Percentiles rank a stretch among this genome's conserved stretches.
Conservation (phyloP, 2,797 vertebrate species). For the Oreortyx pictus region DNA sequence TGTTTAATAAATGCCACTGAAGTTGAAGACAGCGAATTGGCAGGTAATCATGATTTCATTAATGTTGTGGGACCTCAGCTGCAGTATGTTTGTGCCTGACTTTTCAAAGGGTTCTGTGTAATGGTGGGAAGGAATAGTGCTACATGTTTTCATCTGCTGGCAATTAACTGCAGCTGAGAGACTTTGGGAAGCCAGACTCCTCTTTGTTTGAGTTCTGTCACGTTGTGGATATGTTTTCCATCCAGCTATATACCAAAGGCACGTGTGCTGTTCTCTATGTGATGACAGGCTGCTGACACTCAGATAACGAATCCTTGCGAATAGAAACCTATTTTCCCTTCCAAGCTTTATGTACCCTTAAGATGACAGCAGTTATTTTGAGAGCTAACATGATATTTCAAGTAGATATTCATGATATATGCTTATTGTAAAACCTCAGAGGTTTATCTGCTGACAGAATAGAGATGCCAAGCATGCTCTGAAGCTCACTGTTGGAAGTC, state of each 20-base stretch:
- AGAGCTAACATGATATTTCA: constrained; percentile 20
- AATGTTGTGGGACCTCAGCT: not conserved
- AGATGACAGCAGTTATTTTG: constrained; percentile 28
- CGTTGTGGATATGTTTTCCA: not conserved
- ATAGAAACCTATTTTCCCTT: constrained; percentile 8
- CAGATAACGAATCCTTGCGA: constrained; percentile 21
- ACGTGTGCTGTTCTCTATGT: not conserved
- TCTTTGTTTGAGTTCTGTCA: constrained; percentile 1
- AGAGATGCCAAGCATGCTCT: not conserved
- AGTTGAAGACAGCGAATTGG: constrained; percentile 52
- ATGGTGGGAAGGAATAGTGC: not conserved
- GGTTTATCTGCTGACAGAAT: not conserved
- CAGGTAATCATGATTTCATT: constrained; percentile 74
- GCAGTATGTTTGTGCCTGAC: not conserved
- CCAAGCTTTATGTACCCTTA: not conserved
- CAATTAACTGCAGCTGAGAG: constrained; percentile 17
- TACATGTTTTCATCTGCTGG: not conserved
- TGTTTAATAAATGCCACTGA: constrained; percentile 78
- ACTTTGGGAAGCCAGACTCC: not conserved
- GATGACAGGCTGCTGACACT: constrained; percentile 11
- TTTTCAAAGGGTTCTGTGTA: not conserved
- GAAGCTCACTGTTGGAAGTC: not conserved
- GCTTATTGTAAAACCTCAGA: not conserved
- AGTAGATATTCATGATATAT: not conserved
- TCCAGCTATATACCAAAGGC: not conserved